Base-by-base conservation (phyloP, 2,888 invertebrate species). In the Xylota sylvarum region DNA sequence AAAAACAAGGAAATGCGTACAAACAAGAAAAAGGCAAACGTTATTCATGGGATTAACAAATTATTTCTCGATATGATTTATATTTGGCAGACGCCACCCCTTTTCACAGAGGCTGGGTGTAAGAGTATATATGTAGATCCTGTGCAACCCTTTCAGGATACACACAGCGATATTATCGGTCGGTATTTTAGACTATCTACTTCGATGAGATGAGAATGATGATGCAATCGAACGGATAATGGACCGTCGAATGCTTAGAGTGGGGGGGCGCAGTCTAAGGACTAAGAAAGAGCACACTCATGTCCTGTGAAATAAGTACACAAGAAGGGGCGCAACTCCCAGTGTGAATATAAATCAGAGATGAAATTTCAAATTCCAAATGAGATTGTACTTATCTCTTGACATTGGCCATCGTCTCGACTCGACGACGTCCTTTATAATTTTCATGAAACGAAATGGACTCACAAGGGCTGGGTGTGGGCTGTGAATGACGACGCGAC, bases 11-110 rank as follows among this genome's bases (percentile, higher is more conserved):
- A 50, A 67, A 43, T 14, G 55, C 52, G 40, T 32, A 50, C 60
- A 56, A 37, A 30, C 67, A 17, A 58, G 37, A 69, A 84, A 86
- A 77, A 50, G 77, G 52, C 86, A n/a, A 81, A 73, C 77, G 81
- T 64, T 73, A 69, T 81, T 86, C 77, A 81, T 81, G 60, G 77
- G 81, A 86, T 81, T 86, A 86, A 86, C 86, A 86, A 86, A 86
- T 86, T 81, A 86, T 86, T 86, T 86, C 55, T 64, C 56, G 35
- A 86, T 81, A 69, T 86, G 86, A 86, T 86, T 86, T 86, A 86
- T 86, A 64, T 78, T 60, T 35, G 56, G 55, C 81, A 73, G 77
- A 64, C 77, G 86, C 81, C 60, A 77, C 76, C 86, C 85, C 76
- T 77, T 77, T 67, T 23, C 46, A 4, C 35, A 48, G n/a, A 1